These are phyloP conservation scores for Drosophila emarginata DNA, from an alignment of 2,888 invertebrate genomes.

Conservation along the genomic window DNA sequence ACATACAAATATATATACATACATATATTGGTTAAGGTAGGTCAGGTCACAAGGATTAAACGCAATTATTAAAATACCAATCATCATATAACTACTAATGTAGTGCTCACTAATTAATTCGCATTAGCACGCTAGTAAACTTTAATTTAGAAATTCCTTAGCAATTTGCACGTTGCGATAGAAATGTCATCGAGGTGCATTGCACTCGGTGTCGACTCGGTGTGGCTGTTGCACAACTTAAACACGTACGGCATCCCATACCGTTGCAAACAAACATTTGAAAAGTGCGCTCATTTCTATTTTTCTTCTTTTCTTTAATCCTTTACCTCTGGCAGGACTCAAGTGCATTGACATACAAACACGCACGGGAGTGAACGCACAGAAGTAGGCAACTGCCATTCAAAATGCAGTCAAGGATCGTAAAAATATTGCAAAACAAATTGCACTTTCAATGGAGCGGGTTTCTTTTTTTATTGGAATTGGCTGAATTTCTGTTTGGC, in stretches of 20 bases:
- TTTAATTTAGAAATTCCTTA: slow-evolving; percentile 66
- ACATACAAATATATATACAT: background rate
- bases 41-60: background rate
- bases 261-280: slow-evolving; percentile 34
- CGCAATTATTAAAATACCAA: background rate
- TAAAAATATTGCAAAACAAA: slow-evolving; percentile 2
- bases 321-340: slow-evolving; percentile 38
- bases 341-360: slow-evolving; percentile 73
- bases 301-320: slow-evolving; percentile 27
- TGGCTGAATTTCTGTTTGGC: background rate
- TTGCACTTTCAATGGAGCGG: slow-evolving; percentile 4
- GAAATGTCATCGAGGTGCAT: slow-evolving; percentile 64
- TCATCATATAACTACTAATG: background rate
- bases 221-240: slow-evolving; percentile 41
- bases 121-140: slow-evolving; percentile 48
- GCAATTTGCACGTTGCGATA: slow-evolving; percentile 23
- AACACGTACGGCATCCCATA: slow-evolving; percentile 56
- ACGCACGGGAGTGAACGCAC: slow-evolving; percentile 42
- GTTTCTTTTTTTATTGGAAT: background rate
- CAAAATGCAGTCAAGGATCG: slow-evolving; percentile 25
- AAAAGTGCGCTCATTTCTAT: slow-evolving; percentile 40
- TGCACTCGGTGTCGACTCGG: slow-evolving; percentile 50
- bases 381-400: slow-evolving; percentile 56
- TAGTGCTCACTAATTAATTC: slow-evolving; percentile 38
- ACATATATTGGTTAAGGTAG: background rate